Evolutionary conservation across 2,888 invertebrate species (phyloP), one percentile per base, ranked within the genome.

Genomic region (Calephelis perditalis): DNA sequence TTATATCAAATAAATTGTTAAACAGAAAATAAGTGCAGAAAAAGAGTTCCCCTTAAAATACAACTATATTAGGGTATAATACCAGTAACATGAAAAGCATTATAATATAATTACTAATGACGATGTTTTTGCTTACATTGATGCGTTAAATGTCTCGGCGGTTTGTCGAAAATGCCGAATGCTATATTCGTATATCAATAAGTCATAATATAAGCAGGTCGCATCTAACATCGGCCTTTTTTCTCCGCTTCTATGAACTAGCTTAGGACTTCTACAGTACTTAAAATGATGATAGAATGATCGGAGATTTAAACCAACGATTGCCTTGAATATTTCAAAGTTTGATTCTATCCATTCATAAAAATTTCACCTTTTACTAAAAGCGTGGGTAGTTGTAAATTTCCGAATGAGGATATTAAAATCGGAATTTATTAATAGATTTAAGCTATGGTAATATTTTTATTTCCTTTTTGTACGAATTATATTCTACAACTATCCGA

Each of bases 1-100:
- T 26, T 26, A 49, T 49, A 49, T 49, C 15, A 36, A 11, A 36
- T 6, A 36, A 5, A 54, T 35, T 40, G 40, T 40, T 5, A 8
- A 4, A 7, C n/a, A 4, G 35, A 8, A n/a, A 8, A 5, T 35
- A 5, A 36, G 37, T 6, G 45, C 45, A 62, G 58, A 64, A 52
- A 62, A 40, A 15, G 59, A 58, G 59, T 62, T 58, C 60, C 45
- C 26, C 36, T 49, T 60, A 57, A 46, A 54, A 37, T 56, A 61
- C 40, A 43, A 44, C 52, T 62, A 57, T 37, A 36, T 62, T 59
- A 56, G 44, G 40, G 52, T 58, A 62, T 46, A 40, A 40, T 40
- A 58, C 45, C 52, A 44, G 44, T 61, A 55, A 45, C 35, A 45
- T 46, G 58, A 37, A 37, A 58, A 36, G 36, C 57, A 12, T 57